Evolutionary conservation across 2,888 invertebrate species (phyloP), one percentile per base, ranked within the genome.

Genomic region (Xestia sexstrigata): DNA sequence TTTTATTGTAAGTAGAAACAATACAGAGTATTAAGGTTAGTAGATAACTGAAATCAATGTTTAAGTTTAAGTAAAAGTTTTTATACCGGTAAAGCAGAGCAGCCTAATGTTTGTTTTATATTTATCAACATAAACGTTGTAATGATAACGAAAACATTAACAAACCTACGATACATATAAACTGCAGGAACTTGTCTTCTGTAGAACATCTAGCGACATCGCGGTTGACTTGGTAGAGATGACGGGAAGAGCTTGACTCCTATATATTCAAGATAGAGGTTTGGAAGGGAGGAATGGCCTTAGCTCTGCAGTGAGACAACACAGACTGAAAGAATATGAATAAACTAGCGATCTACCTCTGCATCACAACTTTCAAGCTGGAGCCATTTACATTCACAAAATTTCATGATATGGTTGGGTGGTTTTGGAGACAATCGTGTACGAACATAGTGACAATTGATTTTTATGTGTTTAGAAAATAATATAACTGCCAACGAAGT

Each of bases 1-100:
- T 70, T 60, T 42, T 42, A n/a, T 60, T 71, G 8, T 47, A 35
- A 66, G 30, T 17, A 60, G 52, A 79, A 80, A 65, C 49, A 68
- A 77, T n/a, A 71, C 52, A 39, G n/a, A 30, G 1, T 17, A 20
- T 5, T 39, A 55, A 15, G 20, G 17, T 35, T 55, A 60, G 60
- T 20, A 68, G 42, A 49, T 58, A 35, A 55, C 2, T 15, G 6
- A 42, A 58, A 73, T 39, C 11, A 42, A 78, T 62, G 39, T 52
- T 63, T 30, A 42, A 42, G 55, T 39, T 23, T 42, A 5, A 52
- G 47, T 72, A 17, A 58, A 42, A n/a, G 17, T 9, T 20, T 23
- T 49, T 17, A 63, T 55, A 49, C 9, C 17, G 39, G 15, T 55
- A 42, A 60, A 30, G 13, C 7, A 42, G 26, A 65, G 42, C 4